A percentile compares a stretch with the other conserved stretches of the same genome.
phyloP scores from a whole-genome alignment of 2,113 vertebrate genomes.

The Pachypanchax playfairii region DNA sequence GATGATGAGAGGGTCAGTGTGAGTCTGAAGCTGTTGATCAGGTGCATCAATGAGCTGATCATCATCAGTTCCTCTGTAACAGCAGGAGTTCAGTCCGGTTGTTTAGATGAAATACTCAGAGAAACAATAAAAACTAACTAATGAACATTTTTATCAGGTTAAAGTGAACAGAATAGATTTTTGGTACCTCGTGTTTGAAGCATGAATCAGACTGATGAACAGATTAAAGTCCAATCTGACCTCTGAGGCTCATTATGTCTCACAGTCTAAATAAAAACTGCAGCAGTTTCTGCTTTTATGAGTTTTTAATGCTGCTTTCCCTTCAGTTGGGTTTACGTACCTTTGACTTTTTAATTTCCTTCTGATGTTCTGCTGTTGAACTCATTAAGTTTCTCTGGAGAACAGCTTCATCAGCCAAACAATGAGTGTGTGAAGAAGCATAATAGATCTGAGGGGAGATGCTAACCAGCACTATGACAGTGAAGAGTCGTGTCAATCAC shows the following conservation, averaged over 20 bases:
- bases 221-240: background rate
- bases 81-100: no score
- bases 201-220: background rate
- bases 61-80: no score
- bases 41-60: no score
- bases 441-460: slow-evolving; percentile 22
- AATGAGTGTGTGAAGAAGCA: slow-evolving; percentile 8
- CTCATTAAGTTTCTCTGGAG: slow-evolving; percentile 36
- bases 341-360: slow-evolving; percentile 25
- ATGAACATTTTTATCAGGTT: no score
- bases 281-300: slow-evolving; percentile 8
- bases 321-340: background rate
- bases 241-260: slow-evolving; percentile 1
- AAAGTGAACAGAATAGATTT: no score
- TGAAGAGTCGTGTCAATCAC: slow-evolving; percentile 17
- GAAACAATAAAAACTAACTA: no score
- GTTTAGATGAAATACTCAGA: no score
- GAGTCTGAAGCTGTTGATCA: no score
- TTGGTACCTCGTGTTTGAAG: no score
- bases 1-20: no score
- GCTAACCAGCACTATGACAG: slow-evolving; percentile 8
- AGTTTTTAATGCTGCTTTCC: background rate
- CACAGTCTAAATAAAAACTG: slow-evolving; percentile 2
- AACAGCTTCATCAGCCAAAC: slow-evolving; percentile 30
- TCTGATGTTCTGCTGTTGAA: slow-evolving; percentile 10